Evolutionary conservation across 2,797 vertebrate species (phyloP).

Genomic region (Steatocranus sp.): DNA sequence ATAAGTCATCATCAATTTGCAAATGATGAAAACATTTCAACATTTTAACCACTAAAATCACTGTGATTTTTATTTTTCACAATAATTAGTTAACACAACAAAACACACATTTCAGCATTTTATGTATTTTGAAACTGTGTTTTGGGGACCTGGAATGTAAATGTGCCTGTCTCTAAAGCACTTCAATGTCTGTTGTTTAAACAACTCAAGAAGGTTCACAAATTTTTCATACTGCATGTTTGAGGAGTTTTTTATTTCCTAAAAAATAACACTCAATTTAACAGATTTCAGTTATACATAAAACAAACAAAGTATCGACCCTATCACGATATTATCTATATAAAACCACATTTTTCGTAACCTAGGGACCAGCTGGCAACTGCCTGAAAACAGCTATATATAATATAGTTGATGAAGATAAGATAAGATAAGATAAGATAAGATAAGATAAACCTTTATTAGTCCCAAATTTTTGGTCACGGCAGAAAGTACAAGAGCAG

Average conservation of each 20-base stretch:
- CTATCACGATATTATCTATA: neutral
- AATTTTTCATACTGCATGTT: neutral
- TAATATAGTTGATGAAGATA: neutral
- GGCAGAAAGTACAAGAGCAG: neutral
- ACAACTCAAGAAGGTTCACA: neutral
- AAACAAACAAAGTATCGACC: neutral
- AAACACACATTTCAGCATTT: neutral
- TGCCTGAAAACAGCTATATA: neutral
- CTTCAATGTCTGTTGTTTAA: neutral
- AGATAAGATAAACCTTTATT: neutral
- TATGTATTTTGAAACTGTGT: neutral
- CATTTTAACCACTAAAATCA: neutral
- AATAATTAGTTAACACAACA: neutral
- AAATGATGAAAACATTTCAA: neutral
- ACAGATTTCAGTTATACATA: neutral
- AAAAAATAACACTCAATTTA: neutral
- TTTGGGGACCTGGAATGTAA: neutral
- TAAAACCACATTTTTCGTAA: neutral
- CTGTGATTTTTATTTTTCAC: neutral
- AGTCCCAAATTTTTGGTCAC: neutral
- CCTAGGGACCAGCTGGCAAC: neutral
- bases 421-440: fast-evolving
- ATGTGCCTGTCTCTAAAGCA: neutral
- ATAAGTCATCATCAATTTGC: neutral
- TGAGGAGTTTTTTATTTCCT: neutral